Base-by-base conservation (phyloP, 2,113 vertebrate species). In the Pelobates fuscus region DNA sequence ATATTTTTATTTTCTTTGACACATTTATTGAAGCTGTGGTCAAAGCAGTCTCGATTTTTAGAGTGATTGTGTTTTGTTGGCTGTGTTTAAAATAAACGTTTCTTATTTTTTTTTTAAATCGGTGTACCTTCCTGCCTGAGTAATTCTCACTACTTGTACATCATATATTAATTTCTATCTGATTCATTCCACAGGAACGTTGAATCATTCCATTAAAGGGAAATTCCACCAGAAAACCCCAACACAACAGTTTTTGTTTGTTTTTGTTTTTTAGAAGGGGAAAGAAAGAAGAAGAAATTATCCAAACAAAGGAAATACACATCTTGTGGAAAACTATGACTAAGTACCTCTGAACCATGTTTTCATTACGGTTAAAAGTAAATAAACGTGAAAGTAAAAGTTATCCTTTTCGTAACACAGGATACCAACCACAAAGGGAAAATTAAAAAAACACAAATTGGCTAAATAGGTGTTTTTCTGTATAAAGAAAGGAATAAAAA, bases 41-140 rank as follows among this genome's bases (percentile, higher is more conserved):
- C n/a, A n/a, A n/a, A n/a, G n/a, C n/a, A n/a, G n/a, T n/a, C n/a
- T n/a, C n/a, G n/a, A n/a, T n/a, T n/a, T n/a, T n/a, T n/a, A n/a
- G n/a, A n/a, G n/a, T n/a, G n/a, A n/a, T n/a, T n/a, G n/a, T n/a
- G n/a, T n/a, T n/a, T n/a, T n/a, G n/a, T n/a, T n/a, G n/a, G n/a
- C n/a, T n/a, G n/a, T n/a, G n/a, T n/a, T n/a, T n/a, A n/a, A n/a
- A n/a, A n/a, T n/a, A n/a, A n/a, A n/a, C n/a, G 86, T 81, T 91
- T 88, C 75, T 83, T 82, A 67, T 84, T 82, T 83, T 76, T 78
- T 79, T 80, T 81, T 85, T 80, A 20, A 23, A 90, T 80, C 12
- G 77, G 52, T 78, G n/a, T 8, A 82, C 58, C 78, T 44, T 84
- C 49, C 67, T 75, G 41, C 79, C 77, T 85, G 81, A 86, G 67